These are phyloP conservation scores for Drosophila miranda DNA, from an alignment of 1,140 invertebrate genomes.

Conservation along the genomic window DNA sequence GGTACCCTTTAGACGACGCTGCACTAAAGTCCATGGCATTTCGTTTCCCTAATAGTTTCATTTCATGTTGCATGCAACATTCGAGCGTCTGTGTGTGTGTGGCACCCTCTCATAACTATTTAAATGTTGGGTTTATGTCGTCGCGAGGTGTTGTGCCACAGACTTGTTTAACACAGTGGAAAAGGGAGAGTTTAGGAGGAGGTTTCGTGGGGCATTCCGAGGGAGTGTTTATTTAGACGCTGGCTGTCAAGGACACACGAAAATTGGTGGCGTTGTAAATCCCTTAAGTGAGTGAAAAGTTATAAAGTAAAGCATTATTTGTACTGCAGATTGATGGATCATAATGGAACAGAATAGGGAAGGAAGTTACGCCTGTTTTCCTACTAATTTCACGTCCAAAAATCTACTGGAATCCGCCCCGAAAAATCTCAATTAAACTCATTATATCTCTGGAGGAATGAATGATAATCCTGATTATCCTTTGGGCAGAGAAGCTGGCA, in stretches of 20 bases:
- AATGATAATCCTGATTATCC: constrained; percentile 38
- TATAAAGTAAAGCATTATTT: no score
- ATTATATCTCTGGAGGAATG: constrained; percentile 1
- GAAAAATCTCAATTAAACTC: constrained; percentile 7
- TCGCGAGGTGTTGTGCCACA: constrained; percentile 14
- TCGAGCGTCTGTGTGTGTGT: constrained; percentile 20
- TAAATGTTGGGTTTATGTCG: constrained; percentile 30
- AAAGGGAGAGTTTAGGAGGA: no score
- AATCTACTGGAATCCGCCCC: no score
- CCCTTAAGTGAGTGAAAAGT: no score
- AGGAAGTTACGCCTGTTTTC: not conserved
- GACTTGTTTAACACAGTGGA: not conserved
- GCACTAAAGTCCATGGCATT: not conserved
- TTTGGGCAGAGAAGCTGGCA: constrained; percentile 18
- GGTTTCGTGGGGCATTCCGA: no score
- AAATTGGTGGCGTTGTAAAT: no score
- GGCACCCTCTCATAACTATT: constrained; percentile 35
- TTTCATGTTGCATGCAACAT: constrained; percentile 51
- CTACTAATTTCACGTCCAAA: not conserved
- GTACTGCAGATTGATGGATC: no score
- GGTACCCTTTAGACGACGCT: constrained; percentile 9
- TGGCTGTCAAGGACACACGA: no score
- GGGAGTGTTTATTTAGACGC: no score
- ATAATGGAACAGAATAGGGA: no score
- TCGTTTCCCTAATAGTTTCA: constrained; percentile 46